These are phyloP conservation scores for Molanna angustata DNA, from an alignment of 2,888 invertebrate genomes.

Conservation along the genomic window DNA sequence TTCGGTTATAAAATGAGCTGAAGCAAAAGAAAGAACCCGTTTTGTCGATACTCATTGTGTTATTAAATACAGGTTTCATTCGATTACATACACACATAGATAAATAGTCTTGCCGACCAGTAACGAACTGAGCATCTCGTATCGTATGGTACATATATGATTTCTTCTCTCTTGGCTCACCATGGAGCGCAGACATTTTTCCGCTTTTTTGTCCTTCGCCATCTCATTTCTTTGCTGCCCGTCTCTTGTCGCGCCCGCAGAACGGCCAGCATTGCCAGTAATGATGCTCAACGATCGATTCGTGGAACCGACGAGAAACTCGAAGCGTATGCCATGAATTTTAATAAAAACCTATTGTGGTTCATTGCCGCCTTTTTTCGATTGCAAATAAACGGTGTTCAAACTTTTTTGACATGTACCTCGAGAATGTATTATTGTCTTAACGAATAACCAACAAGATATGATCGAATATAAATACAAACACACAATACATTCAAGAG, in stretches of 20 bases:
- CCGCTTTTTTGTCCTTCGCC: constrained; percentile 34
- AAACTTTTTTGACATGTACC: too few species aligned
- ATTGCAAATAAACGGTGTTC: too few species aligned
- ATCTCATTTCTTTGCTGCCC: constrained; percentile 38
- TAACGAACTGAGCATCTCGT: constrained; percentile 31
- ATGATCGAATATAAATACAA: too few species aligned
- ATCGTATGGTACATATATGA: neutral
- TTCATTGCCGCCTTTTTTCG: constrained; percentile 21
- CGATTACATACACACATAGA: too few species aligned
- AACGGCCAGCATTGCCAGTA: constrained; percentile 27
- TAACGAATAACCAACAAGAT: too few species aligned
- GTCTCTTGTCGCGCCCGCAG: constrained; percentile 11
- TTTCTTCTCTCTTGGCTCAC: neutral
- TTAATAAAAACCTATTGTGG: constrained; percentile 17
- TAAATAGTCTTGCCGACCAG: neutral
- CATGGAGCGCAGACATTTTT: neutral
- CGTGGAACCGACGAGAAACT: constrained; percentile 20
- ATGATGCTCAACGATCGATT: constrained; percentile 25
- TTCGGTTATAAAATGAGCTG: too few species aligned
- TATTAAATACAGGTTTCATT: too few species aligned
- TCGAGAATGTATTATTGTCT: too few species aligned
- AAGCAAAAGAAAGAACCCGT: too few species aligned
- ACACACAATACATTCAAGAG: too few species aligned
- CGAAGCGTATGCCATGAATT: constrained; percentile 15
- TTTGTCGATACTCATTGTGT: too few species aligned